These are phyloP conservation scores for Neoaliturus tenellus DNA, from an alignment of 2,888 invertebrate species.

Conservation along the genomic window DNA sequence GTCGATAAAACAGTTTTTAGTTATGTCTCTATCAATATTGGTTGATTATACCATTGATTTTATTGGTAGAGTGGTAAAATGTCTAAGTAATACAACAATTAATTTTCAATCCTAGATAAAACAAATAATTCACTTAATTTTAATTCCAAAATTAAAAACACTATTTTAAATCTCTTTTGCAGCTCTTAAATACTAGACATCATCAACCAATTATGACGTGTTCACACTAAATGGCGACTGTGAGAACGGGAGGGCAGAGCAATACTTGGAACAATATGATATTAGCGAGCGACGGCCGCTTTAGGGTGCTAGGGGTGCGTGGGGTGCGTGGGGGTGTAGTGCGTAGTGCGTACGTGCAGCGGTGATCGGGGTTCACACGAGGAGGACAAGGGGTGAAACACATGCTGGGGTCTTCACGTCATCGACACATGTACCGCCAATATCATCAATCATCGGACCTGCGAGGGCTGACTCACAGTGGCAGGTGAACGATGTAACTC, in stretches of 20 bases:
- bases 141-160: too few relatives aligned
- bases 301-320: neutral
- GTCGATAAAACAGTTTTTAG: too few relatives aligned
- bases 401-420: constrained; percentile 34
- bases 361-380: constrained; percentile 32
- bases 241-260: constrained; percentile 10
- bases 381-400: constrained; percentile 8
- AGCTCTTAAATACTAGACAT: too few relatives aligned
- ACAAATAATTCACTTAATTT: too few relatives aligned
- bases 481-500: neutral
- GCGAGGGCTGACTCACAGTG: neutral
- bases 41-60: too few relatives aligned
- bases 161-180: too few relatives aligned
- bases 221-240: neutral
- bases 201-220: neutral
- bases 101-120: too few relatives aligned
- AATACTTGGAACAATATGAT: neutral
- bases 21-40: too few relatives aligned
- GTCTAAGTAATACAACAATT: too few relatives aligned
- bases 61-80: too few relatives aligned
- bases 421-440: neutral
- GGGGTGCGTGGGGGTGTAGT: neutral
- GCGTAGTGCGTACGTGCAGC: neutral
- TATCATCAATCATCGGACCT: constrained; percentile 16
- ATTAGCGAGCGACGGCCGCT: neutral